Conservation (phyloP, 1,140 invertebrate species). For the Odontomachus brunneus region DNA sequence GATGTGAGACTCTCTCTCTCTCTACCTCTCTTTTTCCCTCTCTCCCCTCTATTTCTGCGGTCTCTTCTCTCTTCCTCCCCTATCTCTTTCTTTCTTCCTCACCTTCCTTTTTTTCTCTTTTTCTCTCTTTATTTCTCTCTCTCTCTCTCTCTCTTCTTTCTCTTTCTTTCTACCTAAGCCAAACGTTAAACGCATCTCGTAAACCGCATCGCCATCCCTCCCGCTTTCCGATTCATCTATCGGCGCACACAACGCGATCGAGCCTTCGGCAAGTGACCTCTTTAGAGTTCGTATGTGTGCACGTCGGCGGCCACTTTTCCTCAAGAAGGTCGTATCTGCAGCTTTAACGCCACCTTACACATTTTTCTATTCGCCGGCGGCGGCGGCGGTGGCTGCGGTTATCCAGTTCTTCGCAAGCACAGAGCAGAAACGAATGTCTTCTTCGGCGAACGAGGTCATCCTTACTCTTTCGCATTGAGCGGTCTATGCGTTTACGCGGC, state of each 20-base stretch:
- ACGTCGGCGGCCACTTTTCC: slow-evolving; percentile 48
- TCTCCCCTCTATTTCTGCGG: too few relatives aligned
- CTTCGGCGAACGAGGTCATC: slow-evolving; percentile 52
- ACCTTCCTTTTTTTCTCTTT: too few relatives aligned
- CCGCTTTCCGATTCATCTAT: slow-evolving; percentile 16
- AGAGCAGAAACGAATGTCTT: slow-evolving; percentile 30
- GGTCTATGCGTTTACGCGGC: background rate
- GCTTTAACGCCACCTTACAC: slow-evolving; percentile 50
- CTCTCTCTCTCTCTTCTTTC: too few relatives aligned
- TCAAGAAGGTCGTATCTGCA: slow-evolving; percentile 59
- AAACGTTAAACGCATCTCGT: slow-evolving; percentile 22
- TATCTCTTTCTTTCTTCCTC: too few relatives aligned
- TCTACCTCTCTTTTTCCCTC: too few relatives aligned
- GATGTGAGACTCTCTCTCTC: background rate
- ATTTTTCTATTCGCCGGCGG: background rate
- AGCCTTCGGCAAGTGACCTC: slow-evolving; percentile 50
- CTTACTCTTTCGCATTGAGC: slow-evolving; percentile 22
- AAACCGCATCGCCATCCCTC: background rate
- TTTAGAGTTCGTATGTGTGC: slow-evolving; percentile 31
- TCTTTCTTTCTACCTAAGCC: too few relatives aligned
- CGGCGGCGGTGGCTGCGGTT: background rate
- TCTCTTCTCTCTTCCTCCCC: too few relatives aligned
- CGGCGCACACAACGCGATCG: background rate
- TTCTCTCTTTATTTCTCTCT: too few relatives aligned
- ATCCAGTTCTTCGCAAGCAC: slow-evolving; percentile 8